Percentiles rank a stretch among this genome's conserved stretches.
Conservation (phyloP, 2,888 invertebrate species). For the Parnassius smintheus region DNA sequence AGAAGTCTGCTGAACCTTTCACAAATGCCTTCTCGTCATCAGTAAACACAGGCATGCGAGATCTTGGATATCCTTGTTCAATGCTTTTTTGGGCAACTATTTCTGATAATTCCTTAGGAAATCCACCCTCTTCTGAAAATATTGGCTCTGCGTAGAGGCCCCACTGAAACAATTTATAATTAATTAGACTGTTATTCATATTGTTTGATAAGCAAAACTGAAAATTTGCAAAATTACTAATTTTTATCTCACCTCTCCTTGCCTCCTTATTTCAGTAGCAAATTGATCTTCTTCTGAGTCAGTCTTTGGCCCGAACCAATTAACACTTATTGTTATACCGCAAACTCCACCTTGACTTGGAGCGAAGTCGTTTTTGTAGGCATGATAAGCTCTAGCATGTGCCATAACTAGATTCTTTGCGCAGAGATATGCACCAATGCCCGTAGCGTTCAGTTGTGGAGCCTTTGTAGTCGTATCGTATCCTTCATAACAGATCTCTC, state of each 20-base stretch:
- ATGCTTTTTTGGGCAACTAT: conserved; percentile 56
- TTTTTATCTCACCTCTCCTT: conserved; percentile 40
- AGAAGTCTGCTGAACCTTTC: conserved; percentile 58
- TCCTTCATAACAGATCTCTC: conserved; percentile 58
- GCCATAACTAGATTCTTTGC: conserved; percentile 72
- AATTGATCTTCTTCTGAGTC: conserved; percentile 51
- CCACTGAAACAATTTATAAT: conserved; percentile 46
- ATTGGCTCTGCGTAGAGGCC: conserved; percentile 74
- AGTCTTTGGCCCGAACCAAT: conserved; percentile 51
- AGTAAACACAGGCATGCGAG: conserved; percentile 48
- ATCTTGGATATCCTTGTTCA: conserved; percentile 44
- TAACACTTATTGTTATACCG: conserved; percentile 44
- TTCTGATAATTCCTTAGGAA: conserved; percentile 68
- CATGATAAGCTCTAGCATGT: conserved; percentile 73
- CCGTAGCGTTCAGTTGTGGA: conserved; percentile 59
- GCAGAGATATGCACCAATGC: conserved; percentile 73
- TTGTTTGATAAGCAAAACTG: neutral
- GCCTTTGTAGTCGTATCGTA: conserved; percentile 61
- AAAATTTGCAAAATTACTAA: neutral
- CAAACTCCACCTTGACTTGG: conserved; percentile 44
- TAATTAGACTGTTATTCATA: neutral
- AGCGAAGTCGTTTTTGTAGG: conserved; percentile 60
- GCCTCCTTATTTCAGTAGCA: conserved; percentile 49
- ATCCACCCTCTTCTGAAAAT: conserved; percentile 72
- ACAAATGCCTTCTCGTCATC: conserved; percentile 46